These are phyloP conservation scores for Troides helena DNA, from an alignment of 2,888 invertebrate species.

Conservation along the genomic window DNA sequence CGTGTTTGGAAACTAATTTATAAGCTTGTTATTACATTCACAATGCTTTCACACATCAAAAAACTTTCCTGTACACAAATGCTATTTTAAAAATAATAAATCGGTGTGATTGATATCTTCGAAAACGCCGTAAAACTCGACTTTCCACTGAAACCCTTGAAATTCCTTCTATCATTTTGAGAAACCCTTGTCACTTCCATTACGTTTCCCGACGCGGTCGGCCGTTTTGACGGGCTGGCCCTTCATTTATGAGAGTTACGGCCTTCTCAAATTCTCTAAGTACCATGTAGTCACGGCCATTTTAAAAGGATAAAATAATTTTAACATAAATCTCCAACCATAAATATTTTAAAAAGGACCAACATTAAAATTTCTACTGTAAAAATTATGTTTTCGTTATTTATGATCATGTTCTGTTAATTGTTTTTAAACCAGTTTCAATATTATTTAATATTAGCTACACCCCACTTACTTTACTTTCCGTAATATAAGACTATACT, in stretches of 20 bases:
- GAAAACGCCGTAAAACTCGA: constrained; percentile 64
- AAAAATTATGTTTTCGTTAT: too few relatives aligned
- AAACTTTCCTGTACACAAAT: background rate
- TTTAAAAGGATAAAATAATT: constrained; percentile 33
- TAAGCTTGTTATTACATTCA: background rate
- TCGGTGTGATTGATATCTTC: constrained; percentile 61
- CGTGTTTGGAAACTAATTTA: background rate
- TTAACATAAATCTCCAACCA: constrained; percentile 8
- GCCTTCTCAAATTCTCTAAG: constrained; percentile 70
- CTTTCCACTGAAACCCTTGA: constrained; percentile 57
- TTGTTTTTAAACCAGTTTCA: background rate
- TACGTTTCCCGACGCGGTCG: constrained; percentile 62
- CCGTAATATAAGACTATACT: too few relatives aligned
- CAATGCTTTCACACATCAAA: background rate
- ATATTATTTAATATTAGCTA: too few relatives aligned
- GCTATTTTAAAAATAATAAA: constrained; percentile 37
- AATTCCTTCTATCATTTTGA: constrained; percentile 73
- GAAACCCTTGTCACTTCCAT: constrained; percentile 77
- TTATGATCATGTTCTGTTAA: too few relatives aligned
- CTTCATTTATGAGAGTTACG: constrained; percentile 72
- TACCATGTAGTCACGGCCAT: constrained; percentile 54
- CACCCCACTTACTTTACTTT: too few relatives aligned
- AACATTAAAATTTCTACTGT: too few relatives aligned
- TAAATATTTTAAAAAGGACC: background rate
- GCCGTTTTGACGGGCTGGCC: constrained; percentile 62